A percentile compares a stretch with the other conserved stretches of the same genome.
phyloP scores from a whole-genome alignment of 2,797 vertebrate species.

The Pipistrellus pipistrellus region DNA sequence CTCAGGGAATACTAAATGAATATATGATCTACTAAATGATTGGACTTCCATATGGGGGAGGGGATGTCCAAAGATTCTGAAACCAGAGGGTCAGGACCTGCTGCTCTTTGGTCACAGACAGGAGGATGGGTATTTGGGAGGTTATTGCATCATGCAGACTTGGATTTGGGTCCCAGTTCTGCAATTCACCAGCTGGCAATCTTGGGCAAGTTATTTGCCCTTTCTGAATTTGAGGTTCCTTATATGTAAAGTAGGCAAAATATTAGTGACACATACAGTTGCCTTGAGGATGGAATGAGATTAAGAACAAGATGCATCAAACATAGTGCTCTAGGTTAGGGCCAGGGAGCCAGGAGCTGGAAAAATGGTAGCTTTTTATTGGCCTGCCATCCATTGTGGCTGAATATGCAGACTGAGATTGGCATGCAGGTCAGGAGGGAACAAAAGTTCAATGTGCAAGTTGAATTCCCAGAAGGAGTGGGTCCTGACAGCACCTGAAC shows the following conservation, averaged over 20 bases:
- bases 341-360: neutral
- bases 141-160: neutral
- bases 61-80: neutral
- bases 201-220: neutral
- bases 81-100: neutral
- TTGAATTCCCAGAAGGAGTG: slow-evolving; percentile 30
- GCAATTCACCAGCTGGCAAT: neutral
- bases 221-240: slow-evolving; percentile 28
- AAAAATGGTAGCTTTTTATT: neutral
- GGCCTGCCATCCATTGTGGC: neutral
- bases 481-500: neutral
- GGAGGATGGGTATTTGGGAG: neutral
- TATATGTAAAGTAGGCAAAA: slow-evolving; percentile 24
- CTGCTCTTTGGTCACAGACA: neutral
- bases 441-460: neutral
- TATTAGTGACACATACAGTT: neutral
- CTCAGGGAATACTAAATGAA: neutral
- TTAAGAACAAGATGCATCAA: neutral
- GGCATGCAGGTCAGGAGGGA: neutral
- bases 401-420: neutral
- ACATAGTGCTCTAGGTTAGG: neutral
- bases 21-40: neutral
- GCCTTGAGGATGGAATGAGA: neutral
- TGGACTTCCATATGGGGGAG: neutral
- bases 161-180: neutral